These are phyloP conservation scores for Synaphobranchus kaupii DNA, from an alignment of 2,797 vertebrate genomes.

Conservation along the genomic window DNA sequence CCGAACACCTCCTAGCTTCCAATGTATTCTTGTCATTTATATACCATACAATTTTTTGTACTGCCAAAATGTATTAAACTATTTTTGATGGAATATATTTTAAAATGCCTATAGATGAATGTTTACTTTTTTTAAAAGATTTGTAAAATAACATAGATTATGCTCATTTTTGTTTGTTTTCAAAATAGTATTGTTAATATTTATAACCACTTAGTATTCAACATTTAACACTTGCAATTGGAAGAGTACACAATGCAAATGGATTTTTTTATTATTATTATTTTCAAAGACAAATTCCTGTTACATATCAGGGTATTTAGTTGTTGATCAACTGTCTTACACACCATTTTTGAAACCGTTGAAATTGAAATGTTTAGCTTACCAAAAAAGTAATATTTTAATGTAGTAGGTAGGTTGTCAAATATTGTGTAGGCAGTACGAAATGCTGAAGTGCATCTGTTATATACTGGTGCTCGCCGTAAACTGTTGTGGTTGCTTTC, in stretches of 20 bases:
- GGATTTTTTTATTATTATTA: not conserved
- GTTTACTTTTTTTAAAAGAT: conserved; percentile 28
- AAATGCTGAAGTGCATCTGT: not conserved
- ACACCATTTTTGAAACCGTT: conserved; percentile 8
- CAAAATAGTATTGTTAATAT: conserved; percentile 12
- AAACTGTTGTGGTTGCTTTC: not conserved
- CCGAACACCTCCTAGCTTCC: not conserved
- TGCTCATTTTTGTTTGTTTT: conserved; percentile 18
- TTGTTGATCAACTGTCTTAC: conserved; percentile 25
- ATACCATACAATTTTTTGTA: conserved; percentile 31
- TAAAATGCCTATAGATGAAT: conserved; percentile 15
- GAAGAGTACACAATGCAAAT: not conserved
- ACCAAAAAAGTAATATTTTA: conserved; percentile 13
- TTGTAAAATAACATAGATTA: conserved; percentile 13
- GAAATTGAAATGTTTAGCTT: conserved; percentile 5
- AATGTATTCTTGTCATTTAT: conserved; percentile 26
- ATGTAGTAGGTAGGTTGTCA: not conserved
- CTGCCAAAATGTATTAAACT: conserved; percentile 25
- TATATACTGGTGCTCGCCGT: conserved; percentile 5
- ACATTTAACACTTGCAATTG: not conserved
- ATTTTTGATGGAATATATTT: conserved; percentile 36
- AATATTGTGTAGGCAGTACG: conserved; percentile 2
- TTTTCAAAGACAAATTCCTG: not conserved
- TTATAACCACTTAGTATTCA: conserved; percentile 29
- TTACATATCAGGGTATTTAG: conserved; percentile 23